Evolutionary conservation across 1,140 invertebrate species (phyloP).

Genomic region (Drosophila nikananu): DNA sequence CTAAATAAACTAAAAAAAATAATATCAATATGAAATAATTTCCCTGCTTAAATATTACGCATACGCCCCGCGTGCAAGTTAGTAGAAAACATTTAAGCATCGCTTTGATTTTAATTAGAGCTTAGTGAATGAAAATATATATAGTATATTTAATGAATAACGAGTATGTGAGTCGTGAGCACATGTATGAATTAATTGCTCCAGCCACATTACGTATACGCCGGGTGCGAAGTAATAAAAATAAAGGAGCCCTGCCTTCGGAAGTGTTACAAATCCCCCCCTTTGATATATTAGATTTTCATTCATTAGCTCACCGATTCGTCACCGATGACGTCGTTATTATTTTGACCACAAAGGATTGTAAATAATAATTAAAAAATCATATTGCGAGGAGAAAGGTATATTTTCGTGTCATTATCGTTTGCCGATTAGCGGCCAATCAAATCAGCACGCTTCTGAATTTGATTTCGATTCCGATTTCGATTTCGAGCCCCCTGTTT

Average conservation of each 20-base stretch:
- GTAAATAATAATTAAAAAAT: constrained; percentile 33
- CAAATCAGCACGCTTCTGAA: constrained; percentile 49
- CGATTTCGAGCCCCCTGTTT: constrained; percentile 15
- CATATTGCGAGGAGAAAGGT: constrained; percentile 3
- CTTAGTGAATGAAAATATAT: not conserved
- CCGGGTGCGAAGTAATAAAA: constrained; percentile 19
- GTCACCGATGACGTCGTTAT: constrained; percentile 10
- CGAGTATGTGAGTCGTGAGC: not conserved
- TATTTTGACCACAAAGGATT: constrained; percentile 33
- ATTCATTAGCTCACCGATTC: constrained; percentile 1
- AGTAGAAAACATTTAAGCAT: not conserved
- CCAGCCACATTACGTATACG: constrained; percentile 4
- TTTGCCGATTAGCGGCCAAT: constrained; percentile 39
- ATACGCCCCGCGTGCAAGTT: not conserved
- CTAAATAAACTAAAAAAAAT: not conserved
- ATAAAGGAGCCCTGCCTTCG: not conserved
- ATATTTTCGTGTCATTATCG: constrained; percentile 26
- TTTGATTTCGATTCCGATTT: constrained; percentile 39
- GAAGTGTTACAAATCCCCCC: constrained; percentile 9
- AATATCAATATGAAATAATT: not conserved
- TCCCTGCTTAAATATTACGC: not conserved
- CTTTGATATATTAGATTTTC: constrained; percentile 16
- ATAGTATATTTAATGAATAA: not conserved
- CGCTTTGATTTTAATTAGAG: constrained; percentile 6
- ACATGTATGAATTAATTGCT: not conserved